Evolutionary conservation across 2,888 invertebrate species (phyloP), one percentile per base, ranked within the genome.

Genomic region (Galerucella pusilla): DNA sequence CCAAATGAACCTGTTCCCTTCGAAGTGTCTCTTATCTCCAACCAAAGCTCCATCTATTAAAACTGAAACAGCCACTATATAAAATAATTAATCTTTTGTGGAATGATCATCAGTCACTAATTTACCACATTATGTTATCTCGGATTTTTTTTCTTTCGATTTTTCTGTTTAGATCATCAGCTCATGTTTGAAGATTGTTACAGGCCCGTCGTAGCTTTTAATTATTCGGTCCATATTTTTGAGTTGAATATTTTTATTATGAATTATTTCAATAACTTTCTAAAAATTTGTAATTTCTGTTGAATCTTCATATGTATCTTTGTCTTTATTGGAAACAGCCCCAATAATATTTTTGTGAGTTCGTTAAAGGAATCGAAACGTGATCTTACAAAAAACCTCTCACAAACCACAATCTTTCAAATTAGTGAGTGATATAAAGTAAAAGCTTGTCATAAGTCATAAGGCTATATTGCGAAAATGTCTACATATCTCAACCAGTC

Each of bases 61-160:
- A 76, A 73, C 75, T 75, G 78, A 73, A 69, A 78, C 72, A 76
- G 75, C 78, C 80, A 67, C 74, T 65, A 77, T 79, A 81, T 82
- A 81, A 81, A 64, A 83, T 83, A 83, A 83, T 83, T 83, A 81
- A 82, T 80, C 81, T 79, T 77, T 75, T 74, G 71, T 72, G 68
- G 80, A 78, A 79, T 78, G 81, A 83, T 81, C 82, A 83, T 83
- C 81, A 81, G 78, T 83, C 82, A 83, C 81, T 77, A 80, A 82
- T 80, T 79, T 80, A 81, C 79, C 79, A 78, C 80, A 78, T 80
- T 81, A 78, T 72, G 78, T 80, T 82, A 81, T 82, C 81, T 75
- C 73, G 46, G 45, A 73, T 76, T 79, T 77, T 77, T n/a, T n/a
- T n/a, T n/a, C n/a, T n/a, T 70, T 70, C 35, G 35, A 54, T 70